Evolutionary conservation across 2,888 invertebrate species (phyloP), one percentile per base, ranked within the genome.

Genomic region (Coecobrya sp.): DNA sequence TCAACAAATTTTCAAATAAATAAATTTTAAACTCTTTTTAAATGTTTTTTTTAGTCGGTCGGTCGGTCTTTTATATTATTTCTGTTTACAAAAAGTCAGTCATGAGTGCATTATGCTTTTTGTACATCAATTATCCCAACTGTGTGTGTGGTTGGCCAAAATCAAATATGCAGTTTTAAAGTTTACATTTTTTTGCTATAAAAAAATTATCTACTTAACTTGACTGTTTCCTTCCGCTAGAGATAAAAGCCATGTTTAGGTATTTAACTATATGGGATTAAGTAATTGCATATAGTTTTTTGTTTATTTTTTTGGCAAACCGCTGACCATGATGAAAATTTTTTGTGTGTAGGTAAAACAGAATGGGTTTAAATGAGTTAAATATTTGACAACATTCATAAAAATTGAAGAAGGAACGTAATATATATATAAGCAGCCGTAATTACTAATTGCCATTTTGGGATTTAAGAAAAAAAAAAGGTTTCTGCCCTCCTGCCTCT

Each of bases 141-240:
- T 59, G 59, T 22, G 1, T 68, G 68, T 68, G 30, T 27, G 68
- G 68, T 68, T 68, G 36, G 36, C 27, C 68, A 4, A 65, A 36
- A 36, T 4, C 36, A 42, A 10, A 7, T 0, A 27, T 68, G 27
- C 65, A 2, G 1, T 13, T 68, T 68, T 68, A 19, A 19, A 5
- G 7, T 59, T 59, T 59, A 59, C 2, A 19, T 19, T n/a, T 68
- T 68, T 1, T 2, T 30, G 27, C 19, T 68, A 13, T 68, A 68
- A 8, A 59, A 19, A n/a, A n/a, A n/a, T 36, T 36, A 36, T 36
- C 36, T 7, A n/a, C 62, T 36, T 36, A 36, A 25, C 59, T 22
- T 65, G 36, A 62, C 49, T 65, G 25, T 59, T 87, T 87, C 87
- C 87, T 87, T 87, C 87, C 87, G 87, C 62, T 25, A 42, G 42